Evolutionary conservation across 1,140 invertebrate species (phyloP), one percentile per base, ranked within the genome.

Genomic region (Dendroctonus ponderosae): DNA sequence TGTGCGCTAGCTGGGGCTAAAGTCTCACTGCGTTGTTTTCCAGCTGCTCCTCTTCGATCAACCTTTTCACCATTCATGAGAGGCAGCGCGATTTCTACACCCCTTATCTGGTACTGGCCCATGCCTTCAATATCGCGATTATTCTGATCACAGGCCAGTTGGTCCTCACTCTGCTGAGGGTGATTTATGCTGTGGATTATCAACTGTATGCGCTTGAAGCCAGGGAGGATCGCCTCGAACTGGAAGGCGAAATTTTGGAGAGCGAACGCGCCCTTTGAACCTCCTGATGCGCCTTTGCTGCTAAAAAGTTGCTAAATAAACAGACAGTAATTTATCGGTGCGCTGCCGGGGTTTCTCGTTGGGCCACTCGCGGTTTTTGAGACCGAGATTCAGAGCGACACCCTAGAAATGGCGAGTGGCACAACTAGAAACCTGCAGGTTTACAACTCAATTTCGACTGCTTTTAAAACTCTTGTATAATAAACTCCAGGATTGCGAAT

Each of bases 101-200:
- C 7, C 64, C 64, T 7, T 66, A 66, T n/a, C 14, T 66, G 2
- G 64, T 66, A 3, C 64, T 66, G 5, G n/a, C 57, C 8, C 42
- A 67, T 44, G 38, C 58, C 6, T 54, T 61, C 38, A 52, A 53
- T 48, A 7, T 67, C 5, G 61, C 65, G 2, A 12, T 67, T 14
- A 44, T 67, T n/a, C 41, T 67, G 41, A 61, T 67, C 46, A 42
- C 11, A 5, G 38, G 57, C 38, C 65, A 67, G 61, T 9, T 67
- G n/a, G 3, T 67, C 0, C 57, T 67, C 2, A 67, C 65, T 6
- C 8, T 54, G 9, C 14, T 60, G 8, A 26, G 65, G 14, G 57
- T 67, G 7, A 44, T 61, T 15, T 67, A 67, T 54, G 65, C 65
- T 11, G 65, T 67, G 7, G 65, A 67, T 61, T 67, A 54, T 54